Evolutionary conservation across 30 jellyfish, hydroid and myxozoan genomes (phyloP).

Genomic region (Aurelia coerulea): DNA sequence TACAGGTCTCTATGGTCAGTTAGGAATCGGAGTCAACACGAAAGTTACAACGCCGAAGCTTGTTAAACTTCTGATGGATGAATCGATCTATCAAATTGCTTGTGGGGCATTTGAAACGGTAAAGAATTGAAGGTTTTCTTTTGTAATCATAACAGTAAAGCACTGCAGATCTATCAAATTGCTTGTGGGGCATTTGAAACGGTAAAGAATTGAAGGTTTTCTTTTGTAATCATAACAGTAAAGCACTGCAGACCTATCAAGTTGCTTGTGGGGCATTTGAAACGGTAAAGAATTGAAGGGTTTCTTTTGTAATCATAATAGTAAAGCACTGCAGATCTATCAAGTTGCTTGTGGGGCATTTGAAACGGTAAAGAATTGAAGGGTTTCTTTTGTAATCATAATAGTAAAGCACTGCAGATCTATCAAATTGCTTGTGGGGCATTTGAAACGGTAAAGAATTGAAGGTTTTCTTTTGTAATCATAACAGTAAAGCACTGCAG

Average conservation of each 20-base stretch:
- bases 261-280: constrained; percentile 94
- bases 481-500: too few species aligned
- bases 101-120: constrained; percentile 98
- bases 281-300: constrained; percentile 63
- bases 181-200: constrained; percentile 97
- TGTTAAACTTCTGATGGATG: constrained; percentile 68
- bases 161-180: constrained; percentile 37
- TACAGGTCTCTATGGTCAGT: constrained; percentile 92
- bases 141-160: not conserved
- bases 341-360: constrained; percentile 88
- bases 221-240: not conserved
- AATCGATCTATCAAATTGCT: constrained; percentile 70
- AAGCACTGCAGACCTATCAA: constrained; percentile 15
- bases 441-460: too few species aligned
- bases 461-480: too few species aligned
- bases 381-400: not conserved
- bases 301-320: not conserved
- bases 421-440: too few species aligned
- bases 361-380: constrained; percentile 77
- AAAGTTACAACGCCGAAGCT: constrained; percentile 81
- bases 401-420: too few species aligned
- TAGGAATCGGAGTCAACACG: constrained; percentile 85
- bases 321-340: constrained; percentile 13
- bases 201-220: constrained; percentile 34
- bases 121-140: not conserved